Evolutionary conservation across 2,797 vertebrate species (phyloP).

Genomic region (Aulostomus chinensis): DNA sequence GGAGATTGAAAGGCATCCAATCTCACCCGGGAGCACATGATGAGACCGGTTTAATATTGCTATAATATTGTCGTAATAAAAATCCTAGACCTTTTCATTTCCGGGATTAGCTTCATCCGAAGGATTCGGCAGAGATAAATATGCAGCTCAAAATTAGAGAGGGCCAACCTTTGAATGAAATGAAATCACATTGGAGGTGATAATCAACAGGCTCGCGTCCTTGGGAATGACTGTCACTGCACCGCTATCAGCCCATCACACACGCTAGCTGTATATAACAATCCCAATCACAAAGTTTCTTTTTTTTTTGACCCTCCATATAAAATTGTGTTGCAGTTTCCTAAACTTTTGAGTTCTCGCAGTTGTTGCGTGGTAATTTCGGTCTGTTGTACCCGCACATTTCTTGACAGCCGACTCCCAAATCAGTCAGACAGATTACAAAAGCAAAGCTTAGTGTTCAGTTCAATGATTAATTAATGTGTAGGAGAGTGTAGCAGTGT

Average conservation of each 20-base stretch:
- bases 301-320: slow-evolving; percentile 23
- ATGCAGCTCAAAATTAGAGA: slow-evolving; percentile 7
- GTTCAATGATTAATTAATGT: slow-evolving; percentile 60
- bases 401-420: slow-evolving; percentile 35
- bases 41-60: not conserved
- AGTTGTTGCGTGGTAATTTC: slow-evolving; percentile 25
- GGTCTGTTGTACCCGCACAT: slow-evolving; percentile 1
- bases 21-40: not conserved
- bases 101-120: slow-evolving; percentile 18
- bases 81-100: slow-evolving; percentile 32
- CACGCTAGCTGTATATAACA: slow-evolving; percentile 11
- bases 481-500: slow-evolving; percentile 44
- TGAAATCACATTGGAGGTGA: slow-evolving; percentile 11
- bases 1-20: slow-evolving; percentile 7
- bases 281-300: slow-evolving; percentile 14
- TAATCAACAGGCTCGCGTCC: slow-evolving; percentile 30
- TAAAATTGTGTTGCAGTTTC: slow-evolving; percentile 7
- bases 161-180: slow-evolving; percentile 7
- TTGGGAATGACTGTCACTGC: slow-evolving; percentile 29
- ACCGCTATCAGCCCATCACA: slow-evolving; percentile 9
- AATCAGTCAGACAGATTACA: slow-evolving; percentile 57
- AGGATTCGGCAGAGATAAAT: slow-evolving; percentile 22
- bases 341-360: slow-evolving; percentile 8
- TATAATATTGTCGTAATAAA: slow-evolving; percentile 10
- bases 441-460: slow-evolving; percentile 19